Percentiles rank a stretch among this genome's conserved stretches.
These are phyloP conservation scores for Pedetes capensis DNA, from an alignment of 2,113 vertebrate species.

Conservation along the genomic window DNA sequence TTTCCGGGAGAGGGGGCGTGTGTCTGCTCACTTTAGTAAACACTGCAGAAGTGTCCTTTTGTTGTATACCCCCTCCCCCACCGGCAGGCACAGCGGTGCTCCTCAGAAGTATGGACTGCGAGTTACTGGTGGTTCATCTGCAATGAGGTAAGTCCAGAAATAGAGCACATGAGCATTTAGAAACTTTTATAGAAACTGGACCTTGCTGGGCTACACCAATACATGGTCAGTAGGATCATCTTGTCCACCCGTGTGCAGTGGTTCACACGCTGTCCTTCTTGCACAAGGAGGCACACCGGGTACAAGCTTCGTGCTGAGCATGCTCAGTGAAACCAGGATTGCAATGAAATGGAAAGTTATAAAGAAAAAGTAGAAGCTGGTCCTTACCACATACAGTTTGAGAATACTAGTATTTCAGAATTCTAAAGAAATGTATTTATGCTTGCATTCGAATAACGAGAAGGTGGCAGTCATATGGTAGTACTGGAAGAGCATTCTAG, in stretches of 20 bases:
- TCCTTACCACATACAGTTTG: accelerated
- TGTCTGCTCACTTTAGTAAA: too few species aligned
- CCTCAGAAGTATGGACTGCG: background rate
- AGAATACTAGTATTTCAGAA: accelerated
- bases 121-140: background rate
- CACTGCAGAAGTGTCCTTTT: too few species aligned
- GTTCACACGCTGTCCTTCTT: accelerated
- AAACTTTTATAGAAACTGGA: background rate
- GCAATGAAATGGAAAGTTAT: background rate
- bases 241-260: accelerated
- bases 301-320: accelerated
- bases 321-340: background rate
- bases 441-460: background rate
- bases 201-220: background rate
- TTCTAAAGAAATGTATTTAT: background rate
- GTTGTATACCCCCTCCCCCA: too few species aligned
- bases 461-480: background rate
- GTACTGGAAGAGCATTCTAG: background rate
- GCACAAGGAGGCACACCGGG: background rate
- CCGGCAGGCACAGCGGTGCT: accelerated
- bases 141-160: background rate
- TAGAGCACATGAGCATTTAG: background rate
- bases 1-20: too few species aligned
- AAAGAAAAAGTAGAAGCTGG: background rate
- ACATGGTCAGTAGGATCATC: accelerated